Evolutionary conservation across 2,113 vertebrate species (phyloP), one percentile per base, ranked within the genome.

Genomic region (Carlito syrichta): DNA sequence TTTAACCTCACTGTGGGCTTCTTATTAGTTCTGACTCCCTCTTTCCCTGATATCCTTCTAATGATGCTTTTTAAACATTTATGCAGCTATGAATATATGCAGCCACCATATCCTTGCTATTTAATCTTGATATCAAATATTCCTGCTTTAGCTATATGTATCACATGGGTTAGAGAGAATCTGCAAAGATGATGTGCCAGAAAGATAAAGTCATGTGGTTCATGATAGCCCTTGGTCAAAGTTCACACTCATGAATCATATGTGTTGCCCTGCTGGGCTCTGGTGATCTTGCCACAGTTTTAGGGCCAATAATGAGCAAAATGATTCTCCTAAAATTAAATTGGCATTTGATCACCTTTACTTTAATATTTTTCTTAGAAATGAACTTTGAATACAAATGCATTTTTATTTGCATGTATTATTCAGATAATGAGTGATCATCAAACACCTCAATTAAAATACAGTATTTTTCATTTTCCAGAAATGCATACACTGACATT

Each of bases 301-400:
- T 88, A 90, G 86, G 97, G 89, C 19, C 96, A 96, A 90, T 93
- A 86, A 68, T 43, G 71, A 96, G n/a, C 81, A 71, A 95, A 97
- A 97, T 95, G 45, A 95, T 45, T 91, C 38, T 81, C 19, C 96
- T 97, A 96, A 91, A 97, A 93, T 90, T 68, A 52, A 98, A 94
- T 96, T 97, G 96, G 77, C 30, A 89, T 86, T 95, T 98, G 96
- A 97, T 98, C 96, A 84, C 95, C 77, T 94, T 89, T 98, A 97
- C 95, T 97, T 97, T 87, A 87, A 60, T 94, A 96, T 97, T 98
- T 98, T 98, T 98, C 85, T 97, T 97, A 93, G 93, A 98, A 97
- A 96, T 93, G 82, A 97, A 66, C 69, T 97, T 97, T 93, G 95
- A 97, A 98, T 95, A 52, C 91, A 98, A 98, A 98, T 98, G 3